phyloP scores from a whole-genome alignment of 2,888 invertebrate genomes.

The Hybos culiciformis region DNA sequence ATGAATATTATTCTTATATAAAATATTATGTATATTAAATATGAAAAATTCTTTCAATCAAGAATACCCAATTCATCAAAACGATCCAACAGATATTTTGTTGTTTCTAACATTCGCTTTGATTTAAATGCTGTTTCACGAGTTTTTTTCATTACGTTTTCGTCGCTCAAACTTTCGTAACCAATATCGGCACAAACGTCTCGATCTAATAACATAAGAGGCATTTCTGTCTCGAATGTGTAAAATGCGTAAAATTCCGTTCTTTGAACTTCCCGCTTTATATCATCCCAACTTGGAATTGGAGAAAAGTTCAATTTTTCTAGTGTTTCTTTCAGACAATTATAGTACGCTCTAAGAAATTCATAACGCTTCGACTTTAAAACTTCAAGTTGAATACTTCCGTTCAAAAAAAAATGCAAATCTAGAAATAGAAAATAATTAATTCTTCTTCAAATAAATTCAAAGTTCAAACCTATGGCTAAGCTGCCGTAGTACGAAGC shows the following conservation, averaged over 20 bases:
- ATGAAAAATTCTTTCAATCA: too few relatives aligned
- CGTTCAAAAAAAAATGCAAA: slow-evolving; percentile 16
- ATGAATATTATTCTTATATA: too few relatives aligned
- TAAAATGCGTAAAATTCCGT: slow-evolving; percentile 16
- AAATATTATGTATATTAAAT: too few relatives aligned
- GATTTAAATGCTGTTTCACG: slow-evolving; percentile 15
- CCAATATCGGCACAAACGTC: slow-evolving; percentile 12
- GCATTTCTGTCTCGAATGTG: slow-evolving; percentile 14
- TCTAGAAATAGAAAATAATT: too few relatives aligned
- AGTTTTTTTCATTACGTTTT: slow-evolving; percentile 7
- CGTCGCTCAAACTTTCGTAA: slow-evolving; percentile 12
- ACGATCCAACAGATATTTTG: slow-evolving; percentile 13
- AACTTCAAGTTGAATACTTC: slow-evolving; percentile 12
- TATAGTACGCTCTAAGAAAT: slow-evolving; percentile 12
- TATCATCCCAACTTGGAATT: slow-evolving; percentile 13
- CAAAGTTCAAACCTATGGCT: too few relatives aligned
- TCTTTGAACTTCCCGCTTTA: slow-evolving; percentile 13
- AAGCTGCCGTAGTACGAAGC: too few relatives aligned
- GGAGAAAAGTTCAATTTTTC: slow-evolving; percentile 10
- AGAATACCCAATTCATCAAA: slow-evolving; percentile 15
- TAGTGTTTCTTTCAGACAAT: slow-evolving; percentile 10
- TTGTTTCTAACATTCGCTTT: slow-evolving; percentile 12
- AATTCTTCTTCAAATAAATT: too few relatives aligned
- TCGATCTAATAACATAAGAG: slow-evolving; percentile 15
- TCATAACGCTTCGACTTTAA: slow-evolving; percentile 12